Percentiles rank a stretch among this genome's conserved stretches.
These are phyloP conservation scores for Limnephilus rhombicus DNA, from an alignment of 2,888 invertebrate species.

Conservation along the genomic window DNA sequence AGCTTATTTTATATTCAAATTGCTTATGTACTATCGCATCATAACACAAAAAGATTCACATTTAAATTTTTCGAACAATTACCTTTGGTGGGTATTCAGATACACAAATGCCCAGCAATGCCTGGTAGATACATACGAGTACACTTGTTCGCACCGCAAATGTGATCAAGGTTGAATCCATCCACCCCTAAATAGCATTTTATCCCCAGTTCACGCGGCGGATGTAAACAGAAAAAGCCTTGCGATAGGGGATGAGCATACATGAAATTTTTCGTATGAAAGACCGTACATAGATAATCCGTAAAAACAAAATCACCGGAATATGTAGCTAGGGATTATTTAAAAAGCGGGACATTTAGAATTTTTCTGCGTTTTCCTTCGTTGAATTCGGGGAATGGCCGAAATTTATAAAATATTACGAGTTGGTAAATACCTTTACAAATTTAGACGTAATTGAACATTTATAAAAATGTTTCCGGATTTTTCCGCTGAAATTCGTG, in stretches of 20 bases:
- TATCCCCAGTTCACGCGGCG: neutral
- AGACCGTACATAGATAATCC: constrained; percentile 23
- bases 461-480: neutral
- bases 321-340: constrained; percentile 34
- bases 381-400: neutral
- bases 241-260: constrained; percentile 12
- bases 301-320: constrained; percentile 36
- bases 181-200: constrained; percentile 3
- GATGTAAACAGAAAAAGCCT: constrained; percentile 27
- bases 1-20: no score
- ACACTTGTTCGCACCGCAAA: neutral
- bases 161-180: neutral
- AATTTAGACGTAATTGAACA: neutral
- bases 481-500: neutral
- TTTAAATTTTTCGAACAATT: neutral
- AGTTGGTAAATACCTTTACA: neutral
- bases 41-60: neutral
- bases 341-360: constrained; percentile 27
- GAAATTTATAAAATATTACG: constrained; percentile 7
- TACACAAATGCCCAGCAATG: neutral
- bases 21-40: no score
- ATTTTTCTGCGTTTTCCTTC: neutral
- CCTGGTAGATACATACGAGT: neutral
- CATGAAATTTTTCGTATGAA: constrained; percentile 25
- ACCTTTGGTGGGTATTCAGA: neutral